Evolutionary conservation across 1,140 invertebrate genomes (phyloP), one percentile per base, ranked within the genome.

Genomic region (Cydia pomonella): DNA sequence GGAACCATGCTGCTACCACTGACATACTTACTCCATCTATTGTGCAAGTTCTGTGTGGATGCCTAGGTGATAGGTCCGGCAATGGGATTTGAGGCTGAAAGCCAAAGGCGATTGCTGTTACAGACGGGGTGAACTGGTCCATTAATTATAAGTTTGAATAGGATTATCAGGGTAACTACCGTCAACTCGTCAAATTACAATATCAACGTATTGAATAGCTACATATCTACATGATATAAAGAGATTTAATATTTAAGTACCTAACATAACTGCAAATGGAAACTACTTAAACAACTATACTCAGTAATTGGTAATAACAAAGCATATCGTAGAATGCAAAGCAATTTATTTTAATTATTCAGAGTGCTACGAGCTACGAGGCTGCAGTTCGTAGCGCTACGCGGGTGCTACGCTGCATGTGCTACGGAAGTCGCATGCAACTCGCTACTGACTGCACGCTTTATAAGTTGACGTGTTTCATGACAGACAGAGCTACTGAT

Each of bases 51-150:
- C 3, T 29, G 3, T n/a, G 27, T 66, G 27, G 16, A 7, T 18
- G 63, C 16, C 63, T 66, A 18, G 50, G 50, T 53, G 50, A 66
- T 29, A 64, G 25, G 10, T 27, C 23, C 23, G 27, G 21, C 10
- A 29, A n/a, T n/a, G 13, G 63, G 25, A 29, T 66, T 66, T 66
- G 62, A 23, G 25, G 25, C 62, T 63, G 23, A 63, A 66, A 29
- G 63, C 63, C 63, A 66, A 66, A 66, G 63, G 63, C 27, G 63
- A 66, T 66, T 66, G 23, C 6, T n/a, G 63, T 27, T 66, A 13
- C 9, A 23, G 23, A 63, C 62, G 7, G 33, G 33, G 33, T 38
- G 33, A 10, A 1, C 33, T 38, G 33, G 33, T 10, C 4, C 7
- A 10, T 38, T 38, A 38, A 38, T 38, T 38, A 38, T 7, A 29